Evolutionary conservation across 2,113 vertebrate genomes (phyloP).

Genomic region (Otis tarda): DNA sequence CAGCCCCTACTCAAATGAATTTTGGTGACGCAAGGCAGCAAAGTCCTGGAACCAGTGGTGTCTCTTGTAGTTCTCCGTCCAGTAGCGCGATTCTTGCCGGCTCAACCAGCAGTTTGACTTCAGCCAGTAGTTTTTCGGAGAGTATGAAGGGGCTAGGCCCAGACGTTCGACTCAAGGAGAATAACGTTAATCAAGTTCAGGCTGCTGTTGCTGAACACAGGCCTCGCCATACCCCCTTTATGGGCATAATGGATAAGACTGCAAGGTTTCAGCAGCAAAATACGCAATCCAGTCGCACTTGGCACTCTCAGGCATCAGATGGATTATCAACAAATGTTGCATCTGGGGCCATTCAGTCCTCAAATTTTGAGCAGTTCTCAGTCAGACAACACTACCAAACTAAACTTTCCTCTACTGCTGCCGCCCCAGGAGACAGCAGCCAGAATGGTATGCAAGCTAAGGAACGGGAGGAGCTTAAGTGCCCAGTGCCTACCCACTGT

Average conservation of each 20-base stretch:
- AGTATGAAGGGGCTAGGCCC: slow-evolving; percentile 81
- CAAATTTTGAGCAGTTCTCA: slow-evolving; percentile 76
- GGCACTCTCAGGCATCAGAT: slow-evolving; percentile 83
- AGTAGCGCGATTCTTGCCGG: slow-evolving; percentile 80
- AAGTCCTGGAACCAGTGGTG: slow-evolving; percentile 29
- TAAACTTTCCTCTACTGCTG: slow-evolving; percentile 62
- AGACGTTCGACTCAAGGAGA: slow-evolving; percentile 86
- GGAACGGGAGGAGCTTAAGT: slow-evolving; percentile 78
- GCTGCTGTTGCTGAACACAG: slow-evolving; percentile 78
- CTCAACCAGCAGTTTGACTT: slow-evolving; percentile 85
- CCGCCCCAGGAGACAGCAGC: slow-evolving; percentile 67
- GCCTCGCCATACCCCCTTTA: slow-evolving; percentile 86
- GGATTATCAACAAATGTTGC: slow-evolving; percentile 59
- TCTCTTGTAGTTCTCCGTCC: slow-evolving; percentile 65
- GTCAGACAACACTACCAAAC: slow-evolving; percentile 78
- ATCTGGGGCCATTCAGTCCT: slow-evolving; percentile 68
- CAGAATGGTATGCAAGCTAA: slow-evolving; percentile 83
- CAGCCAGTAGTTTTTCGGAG: slow-evolving; percentile 86
- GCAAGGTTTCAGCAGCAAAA: slow-evolving; percentile 86
- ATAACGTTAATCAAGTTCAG: slow-evolving; percentile 62
- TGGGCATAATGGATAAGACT: slow-evolving; percentile 95
- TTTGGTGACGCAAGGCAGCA: slow-evolving; percentile 69
- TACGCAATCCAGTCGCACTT: slow-evolving; percentile 68
- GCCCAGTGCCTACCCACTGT: slow-evolving; percentile 76
- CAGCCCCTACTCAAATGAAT: slow-evolving; percentile 14